Evolutionary conservation across 2,113 vertebrate genomes (phyloP).

Genomic region (Chlamydotis undulata): DNA sequence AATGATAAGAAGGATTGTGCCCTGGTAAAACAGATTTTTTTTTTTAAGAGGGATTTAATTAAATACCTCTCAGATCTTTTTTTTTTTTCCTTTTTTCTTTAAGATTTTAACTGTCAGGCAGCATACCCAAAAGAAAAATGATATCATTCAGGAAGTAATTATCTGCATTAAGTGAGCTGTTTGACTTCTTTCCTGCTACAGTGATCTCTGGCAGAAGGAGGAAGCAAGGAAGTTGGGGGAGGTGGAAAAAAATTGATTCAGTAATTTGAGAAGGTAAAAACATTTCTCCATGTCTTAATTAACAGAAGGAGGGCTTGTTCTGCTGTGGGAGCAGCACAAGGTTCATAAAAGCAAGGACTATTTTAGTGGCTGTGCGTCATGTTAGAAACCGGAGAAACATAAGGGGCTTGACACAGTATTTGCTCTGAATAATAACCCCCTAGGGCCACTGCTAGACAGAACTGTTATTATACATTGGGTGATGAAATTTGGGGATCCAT

Average conservation of each 20-base stretch:
- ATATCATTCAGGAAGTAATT: not conserved
- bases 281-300: not conserved
- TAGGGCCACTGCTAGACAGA: not conserved
- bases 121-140: not conserved
- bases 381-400: not conserved
- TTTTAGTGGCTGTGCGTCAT: not conserved
- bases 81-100: not conserved
- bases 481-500: not conserved
- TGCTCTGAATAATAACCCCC: not conserved
- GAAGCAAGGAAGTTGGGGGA: not conserved
- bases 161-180: not conserved
- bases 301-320: not conserved
- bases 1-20: not conserved
- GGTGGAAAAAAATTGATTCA: not conserved
- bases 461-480: rapidly evolving
- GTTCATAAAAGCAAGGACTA: not conserved
- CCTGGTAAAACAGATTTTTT: not conserved
- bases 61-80: not conserved
- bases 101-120: not conserved
- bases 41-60: not conserved
- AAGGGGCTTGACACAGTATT: not conserved
- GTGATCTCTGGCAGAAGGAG: not conserved
- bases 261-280: not conserved
- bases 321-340: not conserved
- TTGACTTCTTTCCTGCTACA: slow-evolving; percentile 18